Conservation (phyloP, 2,113 vertebrate genomes). For the Phaethon lepturus region DNA sequence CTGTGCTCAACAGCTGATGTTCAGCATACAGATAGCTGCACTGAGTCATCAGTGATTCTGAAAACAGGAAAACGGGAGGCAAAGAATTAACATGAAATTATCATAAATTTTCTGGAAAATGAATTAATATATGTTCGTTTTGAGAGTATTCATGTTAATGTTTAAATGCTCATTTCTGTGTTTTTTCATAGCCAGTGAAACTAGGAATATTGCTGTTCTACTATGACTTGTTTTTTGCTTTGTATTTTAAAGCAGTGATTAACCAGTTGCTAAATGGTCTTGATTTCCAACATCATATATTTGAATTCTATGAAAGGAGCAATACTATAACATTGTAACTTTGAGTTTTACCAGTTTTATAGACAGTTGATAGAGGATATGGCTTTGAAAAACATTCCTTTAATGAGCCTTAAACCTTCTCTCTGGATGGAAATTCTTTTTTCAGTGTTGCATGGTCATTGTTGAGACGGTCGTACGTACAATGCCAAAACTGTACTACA, state of each 20-base stretch:
- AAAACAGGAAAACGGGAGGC: slow-evolving; percentile 59
- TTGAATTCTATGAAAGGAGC: slow-evolving; percentile 20
- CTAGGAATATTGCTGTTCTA: slow-evolving; percentile 35
- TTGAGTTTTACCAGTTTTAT: not conserved
- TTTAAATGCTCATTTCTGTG: slow-evolving; percentile 16
- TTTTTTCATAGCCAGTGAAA: slow-evolving; percentile 35
- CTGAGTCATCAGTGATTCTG: slow-evolving; percentile 49
- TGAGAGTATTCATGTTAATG: slow-evolving; percentile 24
- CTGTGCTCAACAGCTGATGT: slow-evolving; percentile 53
- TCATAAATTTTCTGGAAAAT: slow-evolving; percentile 64
- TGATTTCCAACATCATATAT: slow-evolving; percentile 34
- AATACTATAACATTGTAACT: not conserved
- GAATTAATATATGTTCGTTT: slow-evolving; percentile 34
- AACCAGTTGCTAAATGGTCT: slow-evolving; percentile 66
- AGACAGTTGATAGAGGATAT: not conserved
- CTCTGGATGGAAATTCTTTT: not conserved
- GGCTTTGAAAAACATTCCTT: not conserved
- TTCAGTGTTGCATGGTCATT: not conserved
- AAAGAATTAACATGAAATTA: slow-evolving; percentile 67
- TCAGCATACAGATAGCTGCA: slow-evolving; percentile 58
- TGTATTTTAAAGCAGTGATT: slow-evolving; percentile 52
- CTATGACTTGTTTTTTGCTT: slow-evolving; percentile 3
- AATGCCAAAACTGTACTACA: not conserved
- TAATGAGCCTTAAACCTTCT: not conserved
- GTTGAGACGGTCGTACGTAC: not conserved